Conservation (phyloP, 1,140 invertebrate species). For the Drosophila bocki region DNA sequence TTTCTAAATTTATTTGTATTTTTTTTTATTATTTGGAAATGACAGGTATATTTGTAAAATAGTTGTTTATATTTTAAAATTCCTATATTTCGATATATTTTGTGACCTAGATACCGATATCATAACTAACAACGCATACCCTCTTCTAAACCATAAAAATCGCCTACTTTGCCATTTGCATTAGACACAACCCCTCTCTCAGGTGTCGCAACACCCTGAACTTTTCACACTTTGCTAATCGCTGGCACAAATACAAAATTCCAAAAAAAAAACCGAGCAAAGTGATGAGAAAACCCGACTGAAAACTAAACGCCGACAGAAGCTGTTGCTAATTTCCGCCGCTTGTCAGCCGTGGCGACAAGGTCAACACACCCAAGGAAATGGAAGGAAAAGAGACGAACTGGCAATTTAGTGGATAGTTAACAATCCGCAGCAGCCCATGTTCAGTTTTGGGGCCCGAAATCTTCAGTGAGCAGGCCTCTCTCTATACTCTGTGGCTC, state of each 20-base stretch:
- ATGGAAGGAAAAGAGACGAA: slow-evolving; percentile 43
- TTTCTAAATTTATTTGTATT: not conserved
- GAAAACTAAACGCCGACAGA: slow-evolving; percentile 59
- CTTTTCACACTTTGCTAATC: slow-evolving; percentile 79
- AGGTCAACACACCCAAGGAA: slow-evolving; percentile 74
- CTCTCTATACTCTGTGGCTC: not conserved
- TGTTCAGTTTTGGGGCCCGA: slow-evolving; percentile 1
- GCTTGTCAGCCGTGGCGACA: slow-evolving; percentile 60
- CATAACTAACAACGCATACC: not conserved
- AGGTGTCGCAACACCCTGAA: slow-evolving; percentile 53
- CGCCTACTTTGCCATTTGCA: slow-evolving; percentile 25
- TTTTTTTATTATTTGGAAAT: no score
- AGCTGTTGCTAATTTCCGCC: slow-evolving; percentile 76
- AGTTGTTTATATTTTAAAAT: not conserved
- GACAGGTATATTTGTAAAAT: no score
- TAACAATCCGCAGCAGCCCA: slow-evolving; percentile 26
- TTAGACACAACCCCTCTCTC: slow-evolving; percentile 27
- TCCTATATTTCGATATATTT: not conserved
- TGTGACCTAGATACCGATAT: not conserved
- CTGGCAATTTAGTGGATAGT: slow-evolving; percentile 44
- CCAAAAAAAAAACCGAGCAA: not conserved
- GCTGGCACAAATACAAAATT: slow-evolving; percentile 48
- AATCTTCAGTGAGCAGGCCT: slow-evolving; percentile 10
- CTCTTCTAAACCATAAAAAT: slow-evolving; percentile 15
- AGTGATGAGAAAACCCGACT: slow-evolving; percentile 21